Conservation (phyloP, 1,140 invertebrate species). For the Bombus soroeensis region DNA sequence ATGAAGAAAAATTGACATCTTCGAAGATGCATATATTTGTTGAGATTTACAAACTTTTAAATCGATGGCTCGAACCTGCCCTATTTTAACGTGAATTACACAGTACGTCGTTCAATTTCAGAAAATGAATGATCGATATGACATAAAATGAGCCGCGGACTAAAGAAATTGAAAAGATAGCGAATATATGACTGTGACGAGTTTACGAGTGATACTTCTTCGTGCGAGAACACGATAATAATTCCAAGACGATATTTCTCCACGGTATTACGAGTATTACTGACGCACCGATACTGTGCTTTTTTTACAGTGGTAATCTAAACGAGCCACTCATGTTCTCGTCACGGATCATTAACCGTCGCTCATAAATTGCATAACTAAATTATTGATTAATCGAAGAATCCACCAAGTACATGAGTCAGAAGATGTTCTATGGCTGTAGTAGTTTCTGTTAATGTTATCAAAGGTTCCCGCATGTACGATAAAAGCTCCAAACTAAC, state of each 20-base stretch:
- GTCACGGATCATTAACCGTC: not conserved
- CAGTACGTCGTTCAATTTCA: too few relatives aligned
- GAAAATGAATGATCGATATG: too few relatives aligned
- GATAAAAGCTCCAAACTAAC: not conserved
- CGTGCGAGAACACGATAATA: too few relatives aligned
- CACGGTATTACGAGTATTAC: not conserved
- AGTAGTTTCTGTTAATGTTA: not conserved
- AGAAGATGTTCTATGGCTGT: not conserved
- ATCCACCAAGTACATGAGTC: not conserved
- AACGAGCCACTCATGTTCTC: not conserved
- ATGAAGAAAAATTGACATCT: not conserved
- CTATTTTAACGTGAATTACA: too few relatives aligned
- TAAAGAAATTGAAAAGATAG: too few relatives aligned
- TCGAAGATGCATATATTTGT: too few relatives aligned
- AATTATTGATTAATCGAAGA: not conserved
- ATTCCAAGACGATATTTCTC: not conserved
- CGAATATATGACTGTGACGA: too few relatives aligned
- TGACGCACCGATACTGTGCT: not conserved
- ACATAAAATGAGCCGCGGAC: too few relatives aligned
- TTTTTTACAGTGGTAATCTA: not conserved
- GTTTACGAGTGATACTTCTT: too few relatives aligned
- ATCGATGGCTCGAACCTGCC: too few relatives aligned
- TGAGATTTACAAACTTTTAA: not conserved
- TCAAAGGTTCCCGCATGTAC: accelerated
- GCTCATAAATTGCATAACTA: not conserved